Evolutionary conservation across 1,140 invertebrate genomes (phyloP).

Genomic region (Bombyx mori): ASM3026992v2 NC_085112.1:15220501-15221000

Average conservation of each 20-base stretch:
- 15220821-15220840: neutral
- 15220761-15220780: neutral
- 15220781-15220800: constrained; percentile 1
- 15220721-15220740: constrained; percentile 1
- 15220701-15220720: neutral
- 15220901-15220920: too few relatives aligned
- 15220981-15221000: too few relatives aligned
- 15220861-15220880: too few relatives aligned
- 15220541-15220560: too few relatives aligned
- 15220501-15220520: too few relatives aligned
- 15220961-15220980: too few relatives aligned
- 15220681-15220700: neutral
- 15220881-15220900: too few relatives aligned
- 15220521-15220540: too few relatives aligned
- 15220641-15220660: constrained; percentile 1
- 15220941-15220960: too few relatives aligned
- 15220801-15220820: neutral
- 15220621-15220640: neutral
- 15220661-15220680: neutral
- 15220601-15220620: neutral
- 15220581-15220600: neutral
- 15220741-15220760: neutral
- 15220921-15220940: too few relatives aligned
- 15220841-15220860: neutral
- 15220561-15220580: too few relatives aligned